These are phyloP conservation scores for Nephrotoma guestfalica DNA, from an alignment of 2,888 invertebrate species.

Conservation along the genomic window DNA sequence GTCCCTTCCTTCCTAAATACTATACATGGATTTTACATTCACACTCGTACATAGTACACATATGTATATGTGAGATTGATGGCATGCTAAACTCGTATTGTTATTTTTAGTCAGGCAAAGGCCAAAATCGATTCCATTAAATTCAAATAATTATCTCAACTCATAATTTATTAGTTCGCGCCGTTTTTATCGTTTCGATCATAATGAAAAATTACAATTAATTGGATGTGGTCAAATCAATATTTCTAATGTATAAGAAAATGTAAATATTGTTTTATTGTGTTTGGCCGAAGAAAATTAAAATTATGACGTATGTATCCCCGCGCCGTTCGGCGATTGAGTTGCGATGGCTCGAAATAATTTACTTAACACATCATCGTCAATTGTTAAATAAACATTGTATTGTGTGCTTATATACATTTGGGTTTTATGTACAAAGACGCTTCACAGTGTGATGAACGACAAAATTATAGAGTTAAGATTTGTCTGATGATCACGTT, in stretches of 20 bases:
- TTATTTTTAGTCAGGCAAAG: neutral
- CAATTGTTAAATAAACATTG: neutral
- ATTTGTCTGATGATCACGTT: neutral
- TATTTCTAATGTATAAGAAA: neutral
- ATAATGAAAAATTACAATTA: neutral
- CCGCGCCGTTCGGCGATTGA: neutral
- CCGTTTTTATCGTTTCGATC: neutral
- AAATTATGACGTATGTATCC: neutral
- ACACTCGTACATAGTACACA: neutral
- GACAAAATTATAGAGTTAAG: neutral
- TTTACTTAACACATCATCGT: neutral
- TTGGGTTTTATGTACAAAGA: neutral
- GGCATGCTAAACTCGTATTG: too few species aligned
- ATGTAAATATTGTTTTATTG: neutral
- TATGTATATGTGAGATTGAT: neutral
- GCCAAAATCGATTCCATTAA: neutral
- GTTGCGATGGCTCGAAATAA: neutral
- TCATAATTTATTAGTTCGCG: neutral
- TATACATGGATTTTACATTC: too few species aligned
- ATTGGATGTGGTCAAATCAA: neutral
- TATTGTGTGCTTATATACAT: neutral
- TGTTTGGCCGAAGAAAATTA: neutral
- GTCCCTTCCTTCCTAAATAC: neutral
- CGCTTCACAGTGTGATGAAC: neutral
- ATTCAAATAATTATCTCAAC: neutral